These are phyloP conservation scores for Cebus imitator DNA, from an alignment of 2,113 vertebrate genomes.

Conservation along the genomic window DNA sequence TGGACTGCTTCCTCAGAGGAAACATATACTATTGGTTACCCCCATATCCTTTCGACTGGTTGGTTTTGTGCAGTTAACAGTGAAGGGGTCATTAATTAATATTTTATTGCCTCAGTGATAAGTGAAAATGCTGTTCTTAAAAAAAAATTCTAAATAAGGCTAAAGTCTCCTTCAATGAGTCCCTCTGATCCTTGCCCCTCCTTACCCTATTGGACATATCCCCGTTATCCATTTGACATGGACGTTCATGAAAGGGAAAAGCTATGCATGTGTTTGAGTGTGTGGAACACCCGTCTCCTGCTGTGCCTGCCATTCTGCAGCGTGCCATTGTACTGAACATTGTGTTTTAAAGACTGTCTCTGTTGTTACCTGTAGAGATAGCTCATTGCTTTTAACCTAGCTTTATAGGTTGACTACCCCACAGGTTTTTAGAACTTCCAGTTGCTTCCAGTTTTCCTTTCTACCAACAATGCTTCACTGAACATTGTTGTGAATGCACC, in stretches of 20 bases:
- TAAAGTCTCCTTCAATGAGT: not conserved
- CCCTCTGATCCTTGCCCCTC: not conserved
- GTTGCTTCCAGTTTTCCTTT: not conserved
- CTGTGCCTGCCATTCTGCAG: accelerated
- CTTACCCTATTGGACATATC: not conserved
- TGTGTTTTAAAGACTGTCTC: not conserved
- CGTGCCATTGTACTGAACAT: accelerated
- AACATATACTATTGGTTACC: not conserved
- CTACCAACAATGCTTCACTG: accelerated
- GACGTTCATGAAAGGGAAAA: not conserved
- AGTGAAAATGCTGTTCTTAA: not conserved
- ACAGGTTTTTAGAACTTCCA: not conserved
- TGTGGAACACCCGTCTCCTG: no score
- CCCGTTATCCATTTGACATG: not conserved
- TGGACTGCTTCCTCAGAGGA: not conserved
- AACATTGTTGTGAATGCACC: no score
- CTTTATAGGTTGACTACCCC: not conserved
- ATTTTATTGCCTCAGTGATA: not conserved
- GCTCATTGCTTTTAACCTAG: not conserved
- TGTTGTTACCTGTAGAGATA: not conserved
- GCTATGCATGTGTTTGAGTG: accelerated
- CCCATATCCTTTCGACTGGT: not conserved
- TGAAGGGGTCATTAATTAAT: not conserved
- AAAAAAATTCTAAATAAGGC: not conserved
- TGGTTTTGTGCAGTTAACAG: not conserved